Percentiles rank a stretch among this genome's conserved stretches.
phyloP scores from a whole-genome alignment of 2,797 vertebrate species.

The Synanceia verrucosa region DNA sequence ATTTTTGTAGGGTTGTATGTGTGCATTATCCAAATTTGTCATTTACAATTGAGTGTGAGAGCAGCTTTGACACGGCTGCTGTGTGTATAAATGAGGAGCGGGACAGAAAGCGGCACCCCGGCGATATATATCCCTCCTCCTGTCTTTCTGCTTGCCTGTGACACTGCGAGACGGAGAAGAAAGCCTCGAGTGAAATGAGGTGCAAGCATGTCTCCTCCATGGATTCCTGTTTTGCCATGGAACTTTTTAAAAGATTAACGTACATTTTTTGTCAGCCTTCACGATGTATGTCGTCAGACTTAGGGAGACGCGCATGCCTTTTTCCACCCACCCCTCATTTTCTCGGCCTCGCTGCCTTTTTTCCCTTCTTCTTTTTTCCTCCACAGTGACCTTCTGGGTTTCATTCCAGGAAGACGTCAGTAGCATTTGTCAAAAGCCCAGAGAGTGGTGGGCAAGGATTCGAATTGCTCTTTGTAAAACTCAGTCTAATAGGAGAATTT shows the following conservation, averaged over 20 bases:
- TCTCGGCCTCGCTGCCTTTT: conserved; percentile 18
- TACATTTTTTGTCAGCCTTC: conserved; percentile 79
- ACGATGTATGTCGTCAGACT: conserved; percentile 79
- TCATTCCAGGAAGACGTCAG: conserved; percentile 81
- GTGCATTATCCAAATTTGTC: conserved; percentile 85
- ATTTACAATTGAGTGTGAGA: conserved; percentile 81
- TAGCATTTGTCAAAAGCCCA: conserved; percentile 84
- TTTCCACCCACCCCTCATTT: conserved; percentile 6
- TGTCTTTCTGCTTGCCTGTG: conserved; percentile 62
- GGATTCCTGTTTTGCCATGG: conserved; percentile 76
- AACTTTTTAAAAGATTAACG: conserved; percentile 71
- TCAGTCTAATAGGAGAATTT: conserved; percentile 66
- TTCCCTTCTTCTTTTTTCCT: not conserved
- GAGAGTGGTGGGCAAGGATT: conserved; percentile 75
- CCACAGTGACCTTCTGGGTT: conserved; percentile 81
- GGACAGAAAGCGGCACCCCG: conserved; percentile 72
- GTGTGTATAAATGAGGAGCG: conserved; percentile 66
- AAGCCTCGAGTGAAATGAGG: conserved; percentile 78
- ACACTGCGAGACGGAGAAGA: conserved; percentile 74
- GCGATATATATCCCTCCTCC: conserved; percentile 64
- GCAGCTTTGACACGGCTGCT: conserved; percentile 77
- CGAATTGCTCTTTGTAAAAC: conserved; percentile 83
- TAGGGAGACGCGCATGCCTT: conserved; percentile 32
- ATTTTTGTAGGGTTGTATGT: conserved; percentile 76
- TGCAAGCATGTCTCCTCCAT: conserved; percentile 72